A percentile compares a stretch with the other conserved stretches of the same genome.
Conservation (phyloP, 2,888 invertebrate genomes). For the Ferrisia virgata region DNA sequence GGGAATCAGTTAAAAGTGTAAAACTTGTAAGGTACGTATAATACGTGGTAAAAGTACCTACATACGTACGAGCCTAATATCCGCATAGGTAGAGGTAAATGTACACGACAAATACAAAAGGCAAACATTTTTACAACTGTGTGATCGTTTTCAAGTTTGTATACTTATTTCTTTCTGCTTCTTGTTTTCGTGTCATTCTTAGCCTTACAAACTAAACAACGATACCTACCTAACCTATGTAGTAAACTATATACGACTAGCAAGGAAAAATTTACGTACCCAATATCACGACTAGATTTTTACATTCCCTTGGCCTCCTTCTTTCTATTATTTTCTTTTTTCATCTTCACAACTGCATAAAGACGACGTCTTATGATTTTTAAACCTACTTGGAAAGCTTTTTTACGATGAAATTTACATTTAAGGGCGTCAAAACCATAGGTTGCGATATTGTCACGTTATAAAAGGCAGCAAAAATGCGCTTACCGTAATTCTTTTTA, state of each 20-base stretch:
- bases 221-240: too few relatives aligned
- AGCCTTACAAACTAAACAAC: not conserved
- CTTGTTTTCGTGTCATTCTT: too few relatives aligned
- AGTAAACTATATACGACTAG: too few relatives aligned
- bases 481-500: conserved; percentile 6
- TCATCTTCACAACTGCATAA: not conserved
- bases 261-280: not conserved
- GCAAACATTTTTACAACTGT: conserved; percentile 25
- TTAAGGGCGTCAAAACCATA: conserved; percentile 17
- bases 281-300: not conserved
- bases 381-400: not conserved
- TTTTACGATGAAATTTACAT: conserved; percentile 17
- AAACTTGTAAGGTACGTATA: too few relatives aligned
- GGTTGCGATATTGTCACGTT: conserved; percentile 6
- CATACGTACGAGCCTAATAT: not conserved
- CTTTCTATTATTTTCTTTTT: not conserved
- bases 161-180: not conserved
- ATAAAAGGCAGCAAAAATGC: not conserved
- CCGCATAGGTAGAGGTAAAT: not conserved
- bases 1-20: not conserved
- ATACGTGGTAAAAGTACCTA: not conserved
- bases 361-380: not conserved
- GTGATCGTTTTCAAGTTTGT: not conserved
- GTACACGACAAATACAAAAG: not conserved
- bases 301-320: too few relatives aligned